Conservation (phyloP, 1,140 invertebrate genomes). For the Diorhabda sublineata region DNA sequence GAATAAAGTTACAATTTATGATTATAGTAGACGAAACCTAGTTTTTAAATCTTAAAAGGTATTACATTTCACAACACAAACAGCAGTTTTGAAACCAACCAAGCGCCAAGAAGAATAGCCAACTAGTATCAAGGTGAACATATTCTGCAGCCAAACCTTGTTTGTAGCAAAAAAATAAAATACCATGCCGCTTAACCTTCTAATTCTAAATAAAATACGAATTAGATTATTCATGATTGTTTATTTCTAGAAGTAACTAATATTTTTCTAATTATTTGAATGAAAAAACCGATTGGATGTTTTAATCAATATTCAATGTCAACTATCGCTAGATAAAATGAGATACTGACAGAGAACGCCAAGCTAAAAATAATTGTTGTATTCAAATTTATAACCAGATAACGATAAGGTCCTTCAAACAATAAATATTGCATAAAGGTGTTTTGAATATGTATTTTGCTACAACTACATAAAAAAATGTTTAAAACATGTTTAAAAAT, state of each 20-base stretch:
- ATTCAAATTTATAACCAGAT: too few relatives aligned
- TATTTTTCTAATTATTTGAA: too few relatives aligned
- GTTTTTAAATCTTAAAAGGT: not conserved
- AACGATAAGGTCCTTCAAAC: too few relatives aligned
- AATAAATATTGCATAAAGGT: too few relatives aligned
- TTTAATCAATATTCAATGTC: too few relatives aligned
- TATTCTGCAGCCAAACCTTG: not conserved
- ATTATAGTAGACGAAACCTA: not conserved
- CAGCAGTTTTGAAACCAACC: slow-evolving; percentile 1
- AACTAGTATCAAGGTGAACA: slow-evolving; percentile 1
- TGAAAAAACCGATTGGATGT: too few relatives aligned
- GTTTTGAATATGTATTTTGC: too few relatives aligned
- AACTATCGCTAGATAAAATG: too few relatives aligned
- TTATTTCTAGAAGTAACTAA: not conserved
- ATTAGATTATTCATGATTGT: slow-evolving; percentile 3
- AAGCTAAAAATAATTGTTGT: too few relatives aligned
- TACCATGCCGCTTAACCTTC: not conserved
- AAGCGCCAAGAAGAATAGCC: not conserved
- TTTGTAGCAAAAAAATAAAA: not conserved
- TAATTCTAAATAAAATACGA: slow-evolving; percentile 1
- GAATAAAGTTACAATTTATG: not conserved
- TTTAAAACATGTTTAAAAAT: too few relatives aligned
- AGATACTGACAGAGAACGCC: too few relatives aligned
- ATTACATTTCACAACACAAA: not conserved
- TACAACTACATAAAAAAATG: too few relatives aligned